Evolutionary conservation across 2,797 vertebrate species (phyloP).

Genomic region (Onychomys torridus): DNA sequence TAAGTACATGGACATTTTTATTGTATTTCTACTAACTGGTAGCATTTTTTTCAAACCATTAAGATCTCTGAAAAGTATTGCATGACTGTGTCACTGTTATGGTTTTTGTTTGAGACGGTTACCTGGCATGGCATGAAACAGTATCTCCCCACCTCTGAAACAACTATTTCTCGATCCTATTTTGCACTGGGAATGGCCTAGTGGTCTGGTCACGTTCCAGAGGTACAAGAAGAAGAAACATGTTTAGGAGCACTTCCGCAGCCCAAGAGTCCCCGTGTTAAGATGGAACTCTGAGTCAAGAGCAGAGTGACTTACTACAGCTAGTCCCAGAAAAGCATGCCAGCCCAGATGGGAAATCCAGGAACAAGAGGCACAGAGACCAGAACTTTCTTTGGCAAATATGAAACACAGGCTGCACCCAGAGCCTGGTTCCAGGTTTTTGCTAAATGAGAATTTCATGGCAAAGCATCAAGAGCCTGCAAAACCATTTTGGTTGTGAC

Average conservation of each 20-base stretch:
- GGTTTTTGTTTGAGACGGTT: not conserved
- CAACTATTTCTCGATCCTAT: constrained; percentile 27
- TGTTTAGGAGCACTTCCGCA: not conserved
- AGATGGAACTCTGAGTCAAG: constrained; percentile 46
- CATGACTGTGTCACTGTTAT: not conserved
- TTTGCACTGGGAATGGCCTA: constrained; percentile 8
- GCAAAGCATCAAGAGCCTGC: constrained; percentile 15
- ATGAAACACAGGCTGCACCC: constrained; percentile 21
- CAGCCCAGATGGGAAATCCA: constrained; percentile 42
- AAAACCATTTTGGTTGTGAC: not conserved
- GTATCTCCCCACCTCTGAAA: not conserved
- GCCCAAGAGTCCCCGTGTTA: not conserved
- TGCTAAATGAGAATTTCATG: constrained; percentile 45
- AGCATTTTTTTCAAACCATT: not conserved
- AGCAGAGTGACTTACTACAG: not conserved
- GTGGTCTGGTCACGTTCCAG: constrained; percentile 33
- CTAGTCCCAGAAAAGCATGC: not conserved
- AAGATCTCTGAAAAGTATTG: not conserved
- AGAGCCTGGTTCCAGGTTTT: constrained; percentile 21
- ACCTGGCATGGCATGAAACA: not conserved
- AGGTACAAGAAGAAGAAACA: not conserved
- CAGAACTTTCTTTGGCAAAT: constrained; percentile 49
- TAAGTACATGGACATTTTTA: not conserved
- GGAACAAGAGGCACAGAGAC: constrained; percentile 12
- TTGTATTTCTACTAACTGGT: not conserved